Percentiles rank a stretch among this genome's conserved stretches.
Evolutionary conservation across 2,113 vertebrate genomes (phyloP).

Genomic region (Epinephelus moara): DNA sequence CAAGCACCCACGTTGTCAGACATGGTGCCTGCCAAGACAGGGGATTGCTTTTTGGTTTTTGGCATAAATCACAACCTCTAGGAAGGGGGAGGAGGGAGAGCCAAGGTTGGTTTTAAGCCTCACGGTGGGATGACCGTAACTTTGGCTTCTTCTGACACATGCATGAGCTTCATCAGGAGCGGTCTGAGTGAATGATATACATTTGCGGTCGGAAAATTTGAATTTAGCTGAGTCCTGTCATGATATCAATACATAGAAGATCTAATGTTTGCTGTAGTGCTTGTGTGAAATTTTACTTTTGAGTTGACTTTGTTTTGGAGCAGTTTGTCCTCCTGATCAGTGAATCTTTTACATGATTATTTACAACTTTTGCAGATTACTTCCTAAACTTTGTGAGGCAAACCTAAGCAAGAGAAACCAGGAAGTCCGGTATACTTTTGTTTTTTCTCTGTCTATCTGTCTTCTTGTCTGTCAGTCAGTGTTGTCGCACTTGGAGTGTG

Average conservation of each 20-base stretch:
- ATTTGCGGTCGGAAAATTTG: background rate
- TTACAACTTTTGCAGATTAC: background rate
- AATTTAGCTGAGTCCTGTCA: background rate
- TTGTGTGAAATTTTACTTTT: background rate
- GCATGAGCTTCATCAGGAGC: background rate
- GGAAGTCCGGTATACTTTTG: background rate
- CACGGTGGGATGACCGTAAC: constrained; percentile 12
- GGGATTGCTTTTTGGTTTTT: constrained; percentile 69
- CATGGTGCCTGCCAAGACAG: constrained; percentile 63
- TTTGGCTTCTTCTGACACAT: constrained; percentile 2
- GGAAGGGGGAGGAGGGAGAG: constrained; percentile 28
- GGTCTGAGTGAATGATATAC: background rate
- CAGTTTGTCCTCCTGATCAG: background rate
- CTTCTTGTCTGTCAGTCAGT: background rate
- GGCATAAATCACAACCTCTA: constrained; percentile 60
- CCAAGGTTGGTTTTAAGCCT: constrained; percentile 21
- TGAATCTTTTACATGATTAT: background rate
- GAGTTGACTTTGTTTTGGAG: background rate
- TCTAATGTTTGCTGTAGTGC: background rate
- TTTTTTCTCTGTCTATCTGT: background rate
- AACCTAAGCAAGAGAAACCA: background rate
- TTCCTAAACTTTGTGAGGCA: background rate
- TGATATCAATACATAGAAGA: background rate
- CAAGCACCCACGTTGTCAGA: constrained; percentile 64
- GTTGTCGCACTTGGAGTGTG: background rate